Evolutionary conservation across 2,113 vertebrate species (phyloP).

Genomic region (Actenoides hombroni): DNA sequence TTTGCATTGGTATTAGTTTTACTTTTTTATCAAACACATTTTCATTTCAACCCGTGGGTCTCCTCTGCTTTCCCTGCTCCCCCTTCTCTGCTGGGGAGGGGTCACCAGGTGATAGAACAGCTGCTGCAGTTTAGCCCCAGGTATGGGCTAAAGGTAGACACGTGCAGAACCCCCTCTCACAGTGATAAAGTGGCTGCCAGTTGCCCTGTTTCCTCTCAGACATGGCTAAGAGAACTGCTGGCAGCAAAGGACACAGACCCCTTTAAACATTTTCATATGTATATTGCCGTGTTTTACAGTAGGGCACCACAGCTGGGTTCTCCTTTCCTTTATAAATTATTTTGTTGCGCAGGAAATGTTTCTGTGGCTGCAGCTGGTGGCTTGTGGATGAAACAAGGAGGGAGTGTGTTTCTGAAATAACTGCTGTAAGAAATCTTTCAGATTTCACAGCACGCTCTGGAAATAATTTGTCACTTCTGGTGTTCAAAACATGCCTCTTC

Average conservation of each 20-base stretch:
- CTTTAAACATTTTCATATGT: fast-evolving
- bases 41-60: too few relatives aligned
- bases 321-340: not conserved
- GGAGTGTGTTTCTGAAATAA: not conserved
- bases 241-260: not conserved
- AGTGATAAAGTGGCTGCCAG: fast-evolving
- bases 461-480: not conserved
- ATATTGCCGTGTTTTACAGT: fast-evolving
- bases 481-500: not conserved
- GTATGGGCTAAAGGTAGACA: too few relatives aligned
- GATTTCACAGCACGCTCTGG: not conserved
- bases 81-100: too few relatives aligned
- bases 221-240: not conserved
- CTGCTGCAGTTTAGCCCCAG: too few relatives aligned
- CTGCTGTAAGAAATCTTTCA: not conserved
- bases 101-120: too few relatives aligned
- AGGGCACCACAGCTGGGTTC: not conserved
- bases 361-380: not conserved
- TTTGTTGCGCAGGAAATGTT: not conserved
- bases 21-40: too few relatives aligned
- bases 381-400: not conserved
- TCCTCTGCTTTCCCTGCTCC: too few relatives aligned
- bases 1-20: too few relatives aligned
- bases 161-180: fast-evolving
- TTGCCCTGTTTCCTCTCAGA: too few relatives aligned